Conservation (phyloP, 2,113 vertebrate genomes). For the Gallinago paraguaiae region DNA sequence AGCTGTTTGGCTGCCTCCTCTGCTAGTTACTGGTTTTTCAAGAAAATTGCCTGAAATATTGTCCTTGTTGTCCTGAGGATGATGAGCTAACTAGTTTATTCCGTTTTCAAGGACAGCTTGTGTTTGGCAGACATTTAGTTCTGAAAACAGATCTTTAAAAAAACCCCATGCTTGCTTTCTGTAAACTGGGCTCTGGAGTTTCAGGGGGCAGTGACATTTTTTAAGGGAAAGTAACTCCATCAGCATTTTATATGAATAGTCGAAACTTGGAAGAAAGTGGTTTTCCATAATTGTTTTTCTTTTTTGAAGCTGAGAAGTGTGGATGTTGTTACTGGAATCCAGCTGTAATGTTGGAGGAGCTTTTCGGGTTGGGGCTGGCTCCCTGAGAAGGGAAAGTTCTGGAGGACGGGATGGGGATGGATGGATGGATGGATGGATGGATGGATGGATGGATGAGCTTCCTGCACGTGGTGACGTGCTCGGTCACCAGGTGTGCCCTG, state of each 20-base stretch:
- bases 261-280: background rate
- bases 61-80: background rate
- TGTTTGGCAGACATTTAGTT: background rate
- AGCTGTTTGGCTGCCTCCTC: background rate
- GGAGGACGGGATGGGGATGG: background rate
- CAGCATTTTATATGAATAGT: background rate
- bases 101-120: background rate
- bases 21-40: background rate
- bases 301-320: background rate
- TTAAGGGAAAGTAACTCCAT: background rate
- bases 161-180: background rate
- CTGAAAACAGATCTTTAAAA: background rate
- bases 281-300: background rate
- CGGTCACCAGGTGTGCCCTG: background rate
- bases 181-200: background rate
- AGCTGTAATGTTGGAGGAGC: background rate
- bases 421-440: too few species aligned
- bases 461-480: background rate
- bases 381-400: background rate
- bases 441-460: background rate
- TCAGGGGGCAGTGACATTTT: accelerated
- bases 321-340: background rate
- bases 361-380: background rate
- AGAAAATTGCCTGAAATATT: background rate
- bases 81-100: background rate